Base-by-base conservation (phyloP, 2,888 invertebrate species). In the Aphrophora alni region DNA sequence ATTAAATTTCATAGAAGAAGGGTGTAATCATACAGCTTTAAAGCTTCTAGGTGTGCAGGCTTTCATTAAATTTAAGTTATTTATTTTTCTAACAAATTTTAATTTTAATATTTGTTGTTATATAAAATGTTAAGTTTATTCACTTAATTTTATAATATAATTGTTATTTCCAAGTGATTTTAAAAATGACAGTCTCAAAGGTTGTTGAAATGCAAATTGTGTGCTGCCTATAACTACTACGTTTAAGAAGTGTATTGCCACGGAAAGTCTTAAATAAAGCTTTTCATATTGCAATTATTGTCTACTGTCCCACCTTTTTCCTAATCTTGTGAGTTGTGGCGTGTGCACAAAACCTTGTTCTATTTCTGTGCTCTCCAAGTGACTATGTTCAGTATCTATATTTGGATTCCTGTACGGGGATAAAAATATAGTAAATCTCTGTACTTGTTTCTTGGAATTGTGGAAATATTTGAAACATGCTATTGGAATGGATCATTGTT, bases 141-240 rank as follows among this genome's bases (percentile, higher is more conserved):
- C n/a, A n/a, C n/a, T n/a, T n/a, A n/a, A n/a, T n/a, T n/a, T n/a
- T n/a, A n/a, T 59, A 3, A 21, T 59, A 21, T 59, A 21, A 59
- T 59, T 59, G 59, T 59, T 59, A 59, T 59, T 59, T 59, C 59
- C 59, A 59, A 59, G 59, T 59, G 59, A 59, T 59, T 59, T 59
- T 59, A 59, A 59, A 59, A 59, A 59, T 59, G 59, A 59, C 59
- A 59, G 59, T 59, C n/a, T 59, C 59, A 59, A 59, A 59, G 59
- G 59, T 59, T 59, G 59, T 59, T 59, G n/a, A 59, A 21, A 59
- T 59, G 59, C 59, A 59, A 59, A 59, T 59, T 59, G 59, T 59
- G 59, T 59, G 59, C 59, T 59, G 59, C 59, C 59, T 59, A 7
- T 59, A 59, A 59, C 59, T 59, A 59, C 59, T 59, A 59, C 59